Evolutionary conservation across 2,888 invertebrate species (phyloP).

Genomic region (Torymus tubicola): DNA sequence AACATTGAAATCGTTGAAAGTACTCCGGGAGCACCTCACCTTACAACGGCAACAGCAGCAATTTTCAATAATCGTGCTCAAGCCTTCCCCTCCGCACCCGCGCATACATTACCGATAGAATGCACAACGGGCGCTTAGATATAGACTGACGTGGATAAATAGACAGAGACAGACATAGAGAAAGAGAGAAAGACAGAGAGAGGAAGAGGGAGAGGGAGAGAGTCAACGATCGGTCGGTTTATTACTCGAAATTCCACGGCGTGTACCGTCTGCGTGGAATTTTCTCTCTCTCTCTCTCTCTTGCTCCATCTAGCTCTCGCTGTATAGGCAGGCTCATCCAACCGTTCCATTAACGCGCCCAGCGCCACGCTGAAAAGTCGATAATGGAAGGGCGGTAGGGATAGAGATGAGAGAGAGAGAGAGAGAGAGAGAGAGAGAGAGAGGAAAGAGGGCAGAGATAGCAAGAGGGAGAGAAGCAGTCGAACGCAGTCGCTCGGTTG

Average conservation of each 20-base stretch:
- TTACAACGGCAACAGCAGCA: background rate
- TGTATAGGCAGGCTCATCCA: too few relatives aligned
- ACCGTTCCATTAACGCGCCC: too few relatives aligned
- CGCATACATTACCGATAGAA: slow-evolving; percentile 46
- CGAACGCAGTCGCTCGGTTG: too few relatives aligned
- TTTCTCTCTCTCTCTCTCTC: slow-evolving; percentile 24
- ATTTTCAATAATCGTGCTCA: slow-evolving; percentile 14
- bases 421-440: too few relatives aligned
- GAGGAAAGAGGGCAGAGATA: too few relatives aligned
- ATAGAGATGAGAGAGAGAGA: too few relatives aligned
- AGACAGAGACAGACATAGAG: background rate
- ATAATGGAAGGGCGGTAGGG: background rate
- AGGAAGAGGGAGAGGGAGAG: background rate
- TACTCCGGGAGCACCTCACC: too few relatives aligned
- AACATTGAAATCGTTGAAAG: too few relatives aligned
- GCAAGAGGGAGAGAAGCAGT: too few relatives aligned
- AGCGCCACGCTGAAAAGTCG: background rate
- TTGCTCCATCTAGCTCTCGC: background rate
- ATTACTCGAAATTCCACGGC: slow-evolving; percentile 42
- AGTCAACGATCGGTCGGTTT: slow-evolving; percentile 28
- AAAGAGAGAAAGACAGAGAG: background rate
- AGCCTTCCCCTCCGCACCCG: slow-evolving; percentile 17
- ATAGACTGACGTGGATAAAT: too few relatives aligned
- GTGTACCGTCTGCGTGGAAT: slow-evolving; percentile 29
- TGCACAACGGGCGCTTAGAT: slow-evolving; percentile 10